Percentiles rank a stretch among this genome's conserved stretches.
phyloP scores from a whole-genome alignment of 2,888 invertebrate genomes.

The Tetragonula carbonaria region DNA sequence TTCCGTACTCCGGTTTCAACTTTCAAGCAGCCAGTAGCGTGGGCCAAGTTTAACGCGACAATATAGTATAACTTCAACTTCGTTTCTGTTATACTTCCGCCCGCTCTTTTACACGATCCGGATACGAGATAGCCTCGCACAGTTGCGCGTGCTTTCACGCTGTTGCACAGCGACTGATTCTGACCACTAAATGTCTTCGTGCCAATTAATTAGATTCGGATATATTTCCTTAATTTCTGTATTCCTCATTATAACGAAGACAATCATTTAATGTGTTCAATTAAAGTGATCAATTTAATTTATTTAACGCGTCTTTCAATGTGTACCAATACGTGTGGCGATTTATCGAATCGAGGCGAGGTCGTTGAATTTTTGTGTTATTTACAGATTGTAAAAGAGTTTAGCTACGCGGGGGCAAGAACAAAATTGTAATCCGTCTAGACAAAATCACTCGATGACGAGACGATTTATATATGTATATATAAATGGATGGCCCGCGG shows the following conservation, averaged over 20 bases:
- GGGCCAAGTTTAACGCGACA: constrained; percentile 9
- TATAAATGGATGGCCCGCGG: no score
- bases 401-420: no score
- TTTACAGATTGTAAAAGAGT: no score
- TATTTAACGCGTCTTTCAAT: no score
- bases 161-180: not conserved
- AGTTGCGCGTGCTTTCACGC: not conserved
- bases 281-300: no score
- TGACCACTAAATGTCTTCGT: no score
- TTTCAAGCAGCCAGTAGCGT: constrained; percentile 12
- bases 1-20: constrained; percentile 18
- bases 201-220: not conserved
- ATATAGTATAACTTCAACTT: not conserved
- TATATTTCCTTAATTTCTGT: not conserved
- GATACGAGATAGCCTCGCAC: not conserved
- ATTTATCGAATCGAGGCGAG: not conserved
- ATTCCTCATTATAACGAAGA: not conserved
- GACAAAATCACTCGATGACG: no score
- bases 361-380: not conserved
- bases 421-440: no score
- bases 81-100: not conserved
- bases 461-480: no score
- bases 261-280: not conserved
- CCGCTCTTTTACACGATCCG: not conserved
- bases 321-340: not conserved